phyloP scores from a whole-genome alignment of 2,888 invertebrate genomes.

The Cephonodes hylas region DNA sequence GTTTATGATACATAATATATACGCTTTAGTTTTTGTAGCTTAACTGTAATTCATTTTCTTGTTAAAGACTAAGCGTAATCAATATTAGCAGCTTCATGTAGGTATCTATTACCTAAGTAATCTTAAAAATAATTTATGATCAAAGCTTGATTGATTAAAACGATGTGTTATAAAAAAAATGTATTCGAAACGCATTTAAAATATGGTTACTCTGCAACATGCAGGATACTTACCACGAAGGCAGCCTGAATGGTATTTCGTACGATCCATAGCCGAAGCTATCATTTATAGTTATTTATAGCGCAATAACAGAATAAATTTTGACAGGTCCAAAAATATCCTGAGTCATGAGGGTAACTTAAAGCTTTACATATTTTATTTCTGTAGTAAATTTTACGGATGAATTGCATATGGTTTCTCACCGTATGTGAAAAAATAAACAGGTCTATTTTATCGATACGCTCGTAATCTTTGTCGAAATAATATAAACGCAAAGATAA shows the following conservation, averaged over 20 bases:
- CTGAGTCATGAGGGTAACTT: background rate
- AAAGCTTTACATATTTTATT: background rate
- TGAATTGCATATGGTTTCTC: background rate
- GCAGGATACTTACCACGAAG: too few relatives aligned
- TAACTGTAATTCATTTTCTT: background rate
- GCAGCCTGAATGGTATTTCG: too few relatives aligned
- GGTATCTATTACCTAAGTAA: too few relatives aligned
- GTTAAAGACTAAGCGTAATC: too few relatives aligned
- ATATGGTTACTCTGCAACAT: too few relatives aligned
- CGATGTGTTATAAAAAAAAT: too few relatives aligned
- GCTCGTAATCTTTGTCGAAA: background rate
- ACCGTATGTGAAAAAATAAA: background rate
- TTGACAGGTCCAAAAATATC: background rate
- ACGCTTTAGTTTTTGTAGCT: background rate
- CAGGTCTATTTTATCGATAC: background rate
- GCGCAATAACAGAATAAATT: background rate
- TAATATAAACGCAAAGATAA: background rate
- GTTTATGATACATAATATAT: background rate
- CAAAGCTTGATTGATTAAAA: too few relatives aligned
- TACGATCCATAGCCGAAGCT: too few relatives aligned
- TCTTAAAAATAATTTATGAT: too few relatives aligned
- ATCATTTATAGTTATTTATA: background rate
- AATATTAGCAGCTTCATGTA: too few relatives aligned
- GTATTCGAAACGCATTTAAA: too few relatives aligned
- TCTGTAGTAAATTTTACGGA: background rate